Evolutionary conservation across 2,113 vertebrate genomes (phyloP), one percentile per base, ranked within the genome.

Genomic region (Hippoglossus stenolepis): DNA sequence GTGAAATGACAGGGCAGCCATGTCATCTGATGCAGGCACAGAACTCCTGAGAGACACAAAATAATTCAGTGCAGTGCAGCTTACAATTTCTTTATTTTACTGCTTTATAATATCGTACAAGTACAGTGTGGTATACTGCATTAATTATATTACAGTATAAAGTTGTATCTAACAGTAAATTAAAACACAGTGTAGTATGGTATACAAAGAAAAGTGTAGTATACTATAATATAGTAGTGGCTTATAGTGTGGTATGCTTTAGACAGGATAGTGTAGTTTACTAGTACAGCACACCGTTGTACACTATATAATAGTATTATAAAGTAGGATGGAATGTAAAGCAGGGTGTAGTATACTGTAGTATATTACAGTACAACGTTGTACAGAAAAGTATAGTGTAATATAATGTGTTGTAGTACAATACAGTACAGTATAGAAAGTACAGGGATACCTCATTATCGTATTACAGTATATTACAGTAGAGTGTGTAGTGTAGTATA

Each of bases 1-100:
- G 56, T 82, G 85, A 95, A 94, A 21, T 73, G 62, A 83, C 95
- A 95, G 3, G 91, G 82, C 28, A 95, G 73, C 93, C 92, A 94
- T 26, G 76, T 58, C 13, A 93, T 21, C 66, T 88, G 83, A 8
- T 69, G 47, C 61, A 76, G 17, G 53, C 82, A 13, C 35, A 54
- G 69, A 24, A 90, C 75, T 54, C 80, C 90, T 86, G 60, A 58
- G 18, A 78, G 45, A 82, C 2, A 77, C 17, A 20, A 1, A 18
- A 17, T 5, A 0, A 69, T 14, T 2, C 21, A 51, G 28, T 26
- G 13, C 20, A 53, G 51, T 53, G n/a, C 13, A 35, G 17, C 17
- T 4, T 38, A n/a, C 15, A 5, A 21, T 21, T 38, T 20, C 35
- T 10, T 56, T 5, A 24, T 5, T 14, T 15, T 20, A 24, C 21